These are phyloP conservation scores for Drosophila guanche DNA, from an alignment of 1,140 invertebrate species.

Conservation along the genomic window DNA sequence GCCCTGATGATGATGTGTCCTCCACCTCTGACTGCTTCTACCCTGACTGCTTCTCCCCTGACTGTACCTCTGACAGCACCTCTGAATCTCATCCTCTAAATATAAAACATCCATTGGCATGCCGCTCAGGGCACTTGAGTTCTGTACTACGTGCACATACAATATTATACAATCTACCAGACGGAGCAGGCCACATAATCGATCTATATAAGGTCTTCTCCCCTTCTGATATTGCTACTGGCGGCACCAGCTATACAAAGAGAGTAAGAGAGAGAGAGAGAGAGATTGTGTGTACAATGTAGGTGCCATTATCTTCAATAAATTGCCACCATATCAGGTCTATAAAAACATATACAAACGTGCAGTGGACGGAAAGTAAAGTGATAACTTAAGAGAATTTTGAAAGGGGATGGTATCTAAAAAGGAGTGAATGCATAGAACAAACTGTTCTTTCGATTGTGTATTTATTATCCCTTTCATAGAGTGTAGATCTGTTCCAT, in stretches of 20 bases:
- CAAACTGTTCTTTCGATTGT: too few species aligned
- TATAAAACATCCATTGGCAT: slow-evolving; percentile 48
- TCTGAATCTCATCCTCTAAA: not conserved
- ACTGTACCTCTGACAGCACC: too few species aligned
- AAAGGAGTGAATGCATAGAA: too few species aligned
- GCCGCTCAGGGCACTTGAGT: slow-evolving; percentile 49
- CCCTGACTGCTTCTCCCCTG: too few species aligned
- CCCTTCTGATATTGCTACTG: slow-evolving; percentile 18
- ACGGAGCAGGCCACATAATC: slow-evolving; percentile 11
- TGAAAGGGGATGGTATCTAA: too few species aligned
- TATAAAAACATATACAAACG: slow-evolving; percentile 5
- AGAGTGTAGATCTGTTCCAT: too few species aligned
- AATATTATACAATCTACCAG: slow-evolving; percentile 2
- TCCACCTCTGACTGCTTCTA: slow-evolving; percentile 3
- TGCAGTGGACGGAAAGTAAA: too few species aligned
- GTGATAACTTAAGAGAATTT: too few species aligned
- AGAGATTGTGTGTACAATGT: slow-evolving; percentile 5
- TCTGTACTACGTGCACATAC: slow-evolving; percentile 7
- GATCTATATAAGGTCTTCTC: slow-evolving; percentile 31
- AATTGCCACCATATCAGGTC: slow-evolving; percentile 36
- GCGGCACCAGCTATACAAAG: too few species aligned
- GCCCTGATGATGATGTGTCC: slow-evolving; percentile 15
- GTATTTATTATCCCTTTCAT: too few species aligned
- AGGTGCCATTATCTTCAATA: slow-evolving; percentile 25
- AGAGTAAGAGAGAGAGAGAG: too few species aligned